phyloP scores from a whole-genome alignment of 2,888 invertebrate species.

The Aelia acuminata region DNA sequence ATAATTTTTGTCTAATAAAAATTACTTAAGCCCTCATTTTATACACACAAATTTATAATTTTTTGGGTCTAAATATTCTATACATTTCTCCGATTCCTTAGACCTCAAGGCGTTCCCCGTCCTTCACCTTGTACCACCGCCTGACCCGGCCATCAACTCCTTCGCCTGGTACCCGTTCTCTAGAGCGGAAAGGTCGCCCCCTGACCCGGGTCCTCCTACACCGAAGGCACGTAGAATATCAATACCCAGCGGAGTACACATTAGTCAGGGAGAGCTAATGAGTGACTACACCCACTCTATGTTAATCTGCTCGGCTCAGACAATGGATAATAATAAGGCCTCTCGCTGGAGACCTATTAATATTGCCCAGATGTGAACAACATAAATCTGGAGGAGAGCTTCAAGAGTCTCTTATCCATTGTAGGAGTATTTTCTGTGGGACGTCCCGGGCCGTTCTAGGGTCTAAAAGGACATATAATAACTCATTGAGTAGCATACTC shows the following conservation, averaged over 20 bases:
- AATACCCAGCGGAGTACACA: background rate
- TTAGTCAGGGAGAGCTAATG: background rate
- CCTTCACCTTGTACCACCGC: background rate
- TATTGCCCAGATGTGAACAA: background rate
- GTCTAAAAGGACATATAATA: too few species aligned
- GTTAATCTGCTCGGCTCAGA: background rate
- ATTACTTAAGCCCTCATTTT: too few species aligned
- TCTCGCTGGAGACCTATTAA: background rate
- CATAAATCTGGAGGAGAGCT: background rate
- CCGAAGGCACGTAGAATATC: constrained; percentile 2
- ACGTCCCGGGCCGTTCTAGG: background rate
- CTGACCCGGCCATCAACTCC: background rate
- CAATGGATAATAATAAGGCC: background rate
- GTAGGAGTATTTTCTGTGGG: background rate
- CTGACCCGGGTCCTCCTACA: background rate
- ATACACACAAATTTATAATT: too few species aligned
- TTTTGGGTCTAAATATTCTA: too few species aligned
- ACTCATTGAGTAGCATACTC: background rate
- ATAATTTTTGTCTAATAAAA: too few species aligned
- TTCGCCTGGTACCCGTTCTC: background rate
- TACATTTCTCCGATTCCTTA: too few species aligned
- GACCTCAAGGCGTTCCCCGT: too few species aligned
- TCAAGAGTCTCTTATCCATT: background rate
- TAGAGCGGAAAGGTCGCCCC: background rate
- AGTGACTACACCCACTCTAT: background rate